These are phyloP conservation scores for Globia sparganii DNA, from an alignment of 2,888 invertebrate species.

Conservation along the genomic window DNA sequence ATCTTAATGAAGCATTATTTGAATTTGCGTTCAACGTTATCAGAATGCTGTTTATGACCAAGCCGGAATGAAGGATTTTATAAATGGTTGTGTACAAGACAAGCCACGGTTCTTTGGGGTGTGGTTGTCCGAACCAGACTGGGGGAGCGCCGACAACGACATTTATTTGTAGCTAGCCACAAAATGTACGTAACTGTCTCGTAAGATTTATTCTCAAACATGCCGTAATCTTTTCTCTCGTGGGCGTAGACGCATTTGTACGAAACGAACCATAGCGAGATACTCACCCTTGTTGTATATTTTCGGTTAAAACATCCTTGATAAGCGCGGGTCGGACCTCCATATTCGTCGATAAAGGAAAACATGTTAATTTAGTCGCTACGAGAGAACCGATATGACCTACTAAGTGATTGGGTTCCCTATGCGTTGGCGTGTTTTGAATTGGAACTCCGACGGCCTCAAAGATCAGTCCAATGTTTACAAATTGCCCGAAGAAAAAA, in stretches of 20 bases:
- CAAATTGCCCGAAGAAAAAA: constrained; percentile 83
- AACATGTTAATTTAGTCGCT: constrained; percentile 89
- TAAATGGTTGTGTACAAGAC: constrained; percentile 72
- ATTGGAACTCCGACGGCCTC: constrained; percentile 80
- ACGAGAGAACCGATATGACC: constrained; percentile 86
- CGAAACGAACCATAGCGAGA: constrained; percentile 75
- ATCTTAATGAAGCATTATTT: constrained; percentile 41
- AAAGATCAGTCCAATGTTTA: constrained; percentile 86
- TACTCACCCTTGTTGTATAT: constrained; percentile 84
- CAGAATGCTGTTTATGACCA: constrained; percentile 45
- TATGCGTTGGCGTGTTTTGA: constrained; percentile 85
- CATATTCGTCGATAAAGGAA: constrained; percentile 88
- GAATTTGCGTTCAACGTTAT: constrained; percentile 51
- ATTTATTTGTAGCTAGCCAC: constrained; percentile 86
- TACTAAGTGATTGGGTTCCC: constrained; percentile 89
- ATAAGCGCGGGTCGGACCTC: constrained; percentile 85
- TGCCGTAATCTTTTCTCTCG: constrained; percentile 86
- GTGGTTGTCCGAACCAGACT: constrained; percentile 75
- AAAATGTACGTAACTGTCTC: constrained; percentile 86
- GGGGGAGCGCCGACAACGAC: constrained; percentile 78
- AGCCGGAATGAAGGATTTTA: constrained; percentile 40
- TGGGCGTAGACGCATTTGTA: constrained; percentile 88
- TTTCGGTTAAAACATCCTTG: constrained; percentile 85
- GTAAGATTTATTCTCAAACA: constrained; percentile 88
- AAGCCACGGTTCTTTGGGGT: constrained; percentile 69